Evolutionary conservation across 92 coral and sea anemone species (phyloP).

Genomic region (Epizoanthus stellaris): DNA sequence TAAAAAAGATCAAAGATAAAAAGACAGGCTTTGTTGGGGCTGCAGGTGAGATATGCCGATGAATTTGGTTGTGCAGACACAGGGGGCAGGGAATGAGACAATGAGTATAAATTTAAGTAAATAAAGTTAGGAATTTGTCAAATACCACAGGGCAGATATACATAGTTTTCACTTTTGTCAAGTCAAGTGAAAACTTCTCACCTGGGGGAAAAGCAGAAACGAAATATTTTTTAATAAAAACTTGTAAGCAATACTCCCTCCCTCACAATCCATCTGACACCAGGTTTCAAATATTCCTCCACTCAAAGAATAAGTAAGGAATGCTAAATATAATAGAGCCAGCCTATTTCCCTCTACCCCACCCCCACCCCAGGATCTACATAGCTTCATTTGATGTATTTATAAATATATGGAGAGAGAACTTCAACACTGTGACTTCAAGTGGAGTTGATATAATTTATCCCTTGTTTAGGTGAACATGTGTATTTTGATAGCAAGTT

Average conservation of each 20-base stretch:
- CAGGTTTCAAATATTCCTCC: neutral
- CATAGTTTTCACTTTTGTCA: too few species aligned
- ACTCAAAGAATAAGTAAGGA: neutral
- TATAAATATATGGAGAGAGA: neutral
- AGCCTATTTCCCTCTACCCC: neutral
- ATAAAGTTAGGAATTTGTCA: too few species aligned
- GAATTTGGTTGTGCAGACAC: neutral
- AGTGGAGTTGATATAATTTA: too few species aligned
- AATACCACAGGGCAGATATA: too few species aligned
- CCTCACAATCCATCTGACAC: too few species aligned
- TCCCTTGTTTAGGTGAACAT: slow-evolving; percentile 64
- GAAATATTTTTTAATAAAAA: too few species aligned
- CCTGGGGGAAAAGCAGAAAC: too few species aligned
- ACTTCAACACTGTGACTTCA: neutral
- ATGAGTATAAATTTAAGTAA: neutral
- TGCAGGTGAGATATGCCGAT: slow-evolving; percentile 63
- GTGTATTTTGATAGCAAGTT: slow-evolving; percentile 81
- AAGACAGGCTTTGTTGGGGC: slow-evolving; percentile 86
- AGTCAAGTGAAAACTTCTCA: too few species aligned
- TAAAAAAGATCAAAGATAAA: slow-evolving; percentile 71
- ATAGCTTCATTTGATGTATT: neutral
- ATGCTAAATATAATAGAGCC: neutral
- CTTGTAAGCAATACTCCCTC: too few species aligned
- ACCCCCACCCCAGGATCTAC: neutral
- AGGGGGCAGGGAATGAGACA: neutral